Base-by-base conservation (phyloP, 1,140 invertebrate genomes). In the Atta cephalotes region DNA sequence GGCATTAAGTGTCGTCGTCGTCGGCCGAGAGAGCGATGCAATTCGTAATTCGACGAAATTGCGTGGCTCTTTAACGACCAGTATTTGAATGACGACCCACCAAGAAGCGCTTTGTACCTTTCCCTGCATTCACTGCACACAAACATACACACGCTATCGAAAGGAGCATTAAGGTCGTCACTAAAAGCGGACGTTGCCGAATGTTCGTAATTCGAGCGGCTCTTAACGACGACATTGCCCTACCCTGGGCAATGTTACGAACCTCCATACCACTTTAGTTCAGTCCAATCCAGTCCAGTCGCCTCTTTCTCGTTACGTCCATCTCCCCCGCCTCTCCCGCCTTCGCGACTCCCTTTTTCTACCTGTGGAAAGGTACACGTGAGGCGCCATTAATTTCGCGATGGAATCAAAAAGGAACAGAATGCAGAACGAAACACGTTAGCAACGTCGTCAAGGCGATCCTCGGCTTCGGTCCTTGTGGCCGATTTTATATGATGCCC, bases 41-140 rank as follows among this genome's bases (percentile, higher is more conserved):
- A 79, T 88, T 89, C 86, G 80, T 89, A 89, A 89, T 89, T 89
- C 77, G 88, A 86, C 87, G 87, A 89, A 89, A 89, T 89, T 89
- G 88, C 87, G 60, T 85, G 82, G 84, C 56, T 71, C 78, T 89
- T 89, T 89, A 89, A 89, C 77, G 82, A 76, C 74, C 87, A 74
- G 58, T 66, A 72, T 88, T 78, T 21, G 81, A 89, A 76, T 86
- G 84, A 49, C 85, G 77, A 82, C 76, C 72, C 79, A 65, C 63
- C 87, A 56, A 71, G 74, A 35, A 85, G 49, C 12, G 82, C 74
- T 81, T 82, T 60, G 76, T n/a, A 28, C 49, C 45, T 60, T 62
- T 85, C 14, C 70, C 16, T 9, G 49, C 28, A 35, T 35, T 35
- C 31, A 35, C 31, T 35, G 31, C 31, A 35, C 25, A 9, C 39